Conservation (phyloP, 2,888 invertebrate genomes). For the Teleiodes luculella region DNA sequence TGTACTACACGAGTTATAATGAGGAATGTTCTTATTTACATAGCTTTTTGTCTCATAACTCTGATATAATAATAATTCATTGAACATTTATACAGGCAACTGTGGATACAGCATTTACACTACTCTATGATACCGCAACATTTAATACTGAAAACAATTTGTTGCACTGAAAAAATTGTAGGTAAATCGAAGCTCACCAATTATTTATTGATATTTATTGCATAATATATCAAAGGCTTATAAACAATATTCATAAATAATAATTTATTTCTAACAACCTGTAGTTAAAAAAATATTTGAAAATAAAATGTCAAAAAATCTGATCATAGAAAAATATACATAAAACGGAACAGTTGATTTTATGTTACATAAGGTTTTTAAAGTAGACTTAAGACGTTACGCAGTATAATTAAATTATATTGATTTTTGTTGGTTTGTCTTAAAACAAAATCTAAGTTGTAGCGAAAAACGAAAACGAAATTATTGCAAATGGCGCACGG, state of each 20-base stretch:
- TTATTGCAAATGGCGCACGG: constrained; percentile 13
- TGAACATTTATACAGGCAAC: constrained; percentile 44
- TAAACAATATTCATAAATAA: constrained; percentile 16
- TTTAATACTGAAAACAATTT: constrained; percentile 21
- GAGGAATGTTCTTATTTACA: constrained; percentile 80
- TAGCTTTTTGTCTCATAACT: constrained; percentile 59
- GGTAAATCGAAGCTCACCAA: not conserved
- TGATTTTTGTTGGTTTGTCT: not conserved
- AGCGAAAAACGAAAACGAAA: constrained; percentile 14
- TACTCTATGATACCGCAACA: constrained; percentile 14
- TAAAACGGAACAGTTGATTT: constrained; percentile 13
- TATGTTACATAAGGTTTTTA: constrained; percentile 15
- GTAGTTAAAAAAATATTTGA: constrained; percentile 10
- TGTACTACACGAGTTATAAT: constrained; percentile 78
- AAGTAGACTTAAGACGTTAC: not conserved
- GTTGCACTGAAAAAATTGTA: constrained; percentile 13
- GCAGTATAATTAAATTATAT: not conserved
- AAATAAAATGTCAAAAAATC: constrained; percentile 15
- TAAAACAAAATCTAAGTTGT: not conserved
- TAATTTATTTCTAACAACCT: constrained; percentile 11
- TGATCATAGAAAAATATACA: constrained; percentile 19
- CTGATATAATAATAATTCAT: constrained; percentile 49
- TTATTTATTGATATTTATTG: not conserved
- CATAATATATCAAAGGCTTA: constrained; percentile 7
- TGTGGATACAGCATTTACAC: constrained; percentile 1